Evolutionary conservation across 2,888 invertebrate species (phyloP).

Genomic region (Cantharis rustica): DNA sequence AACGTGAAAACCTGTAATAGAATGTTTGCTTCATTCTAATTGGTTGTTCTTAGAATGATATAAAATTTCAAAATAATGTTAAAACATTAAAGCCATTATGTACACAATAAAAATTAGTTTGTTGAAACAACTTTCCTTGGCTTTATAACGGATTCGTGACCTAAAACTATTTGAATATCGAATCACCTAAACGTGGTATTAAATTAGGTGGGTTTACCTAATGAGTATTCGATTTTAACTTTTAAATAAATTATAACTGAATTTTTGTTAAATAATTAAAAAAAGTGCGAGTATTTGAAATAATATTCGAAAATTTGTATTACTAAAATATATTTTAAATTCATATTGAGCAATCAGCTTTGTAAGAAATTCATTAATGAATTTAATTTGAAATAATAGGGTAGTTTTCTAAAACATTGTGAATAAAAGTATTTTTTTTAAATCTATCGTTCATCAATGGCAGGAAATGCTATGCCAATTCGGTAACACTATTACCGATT

Average conservation of each 20-base stretch:
- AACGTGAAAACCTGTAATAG: background rate
- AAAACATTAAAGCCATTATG: background rate
- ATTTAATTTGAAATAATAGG: too few species aligned
- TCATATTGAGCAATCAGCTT: background rate
- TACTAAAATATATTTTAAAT: background rate
- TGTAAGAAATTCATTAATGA: too few species aligned
- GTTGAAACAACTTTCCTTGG: background rate
- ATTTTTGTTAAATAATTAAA: background rate
- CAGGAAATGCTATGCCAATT: too few species aligned
- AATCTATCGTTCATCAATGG: too few species aligned
- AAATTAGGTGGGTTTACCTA: background rate
- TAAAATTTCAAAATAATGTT: background rate
- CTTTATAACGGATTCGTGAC: conserved; percentile 9
- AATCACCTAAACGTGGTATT: background rate
- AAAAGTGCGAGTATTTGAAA: background rate
- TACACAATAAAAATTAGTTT: background rate
- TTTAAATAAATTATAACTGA: background rate
- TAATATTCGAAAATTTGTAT: background rate
- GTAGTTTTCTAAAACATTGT: too few species aligned
- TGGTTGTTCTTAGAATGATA: background rate
- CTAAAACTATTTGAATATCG: background rate
- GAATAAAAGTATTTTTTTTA: too few species aligned
- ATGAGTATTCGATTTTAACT: background rate
- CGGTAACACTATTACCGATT: too few species aligned
- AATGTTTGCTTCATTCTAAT: background rate